phyloP scores from a whole-genome alignment of 2,113 vertebrate genomes.

The Orthochromis indermauri region DNA sequence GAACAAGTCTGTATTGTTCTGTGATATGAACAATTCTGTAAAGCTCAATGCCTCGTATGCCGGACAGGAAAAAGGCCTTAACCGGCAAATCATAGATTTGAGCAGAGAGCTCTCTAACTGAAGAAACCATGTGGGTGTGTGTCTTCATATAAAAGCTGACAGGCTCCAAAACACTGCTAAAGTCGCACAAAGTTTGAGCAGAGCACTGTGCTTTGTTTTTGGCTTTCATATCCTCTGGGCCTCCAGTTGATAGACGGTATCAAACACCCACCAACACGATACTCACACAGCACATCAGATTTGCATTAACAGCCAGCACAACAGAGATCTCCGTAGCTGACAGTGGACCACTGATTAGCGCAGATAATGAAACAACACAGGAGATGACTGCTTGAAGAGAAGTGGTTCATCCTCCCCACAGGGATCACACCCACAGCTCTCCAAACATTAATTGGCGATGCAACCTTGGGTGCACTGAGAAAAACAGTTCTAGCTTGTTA shows the following conservation, averaged over 20 bases:
- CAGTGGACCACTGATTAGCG: slow-evolving; percentile 46
- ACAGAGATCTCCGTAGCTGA: not conserved
- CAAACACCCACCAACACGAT: not conserved
- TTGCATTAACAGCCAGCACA: not conserved
- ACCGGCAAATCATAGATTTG: not conserved
- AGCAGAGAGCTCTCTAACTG: not conserved
- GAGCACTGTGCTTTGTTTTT: not conserved
- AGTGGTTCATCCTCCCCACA: slow-evolving; percentile 10
- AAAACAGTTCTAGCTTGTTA: slow-evolving; percentile 45
- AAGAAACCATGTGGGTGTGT: not conserved
- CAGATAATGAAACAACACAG: slow-evolving; percentile 36
- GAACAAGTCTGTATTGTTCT: not conserved
- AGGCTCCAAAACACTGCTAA: not conserved
- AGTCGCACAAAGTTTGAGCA: not conserved
- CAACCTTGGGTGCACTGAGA: slow-evolving; percentile 42
- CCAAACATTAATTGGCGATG: slow-evolving; percentile 47
- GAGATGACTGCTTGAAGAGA: slow-evolving; percentile 35
- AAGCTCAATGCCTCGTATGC: not conserved
- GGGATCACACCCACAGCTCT: slow-evolving; percentile 32
- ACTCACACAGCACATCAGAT: not conserved
- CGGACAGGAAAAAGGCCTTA: not conserved
- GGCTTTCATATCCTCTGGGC: not conserved
- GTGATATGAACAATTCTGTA: not conserved
- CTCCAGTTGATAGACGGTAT: not conserved
- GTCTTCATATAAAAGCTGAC: not conserved